A percentile compares a stretch with the other conserved stretches of the same genome.
Conservation (phyloP, 1,140 invertebrate genomes). For the Apis cerana region DNA sequence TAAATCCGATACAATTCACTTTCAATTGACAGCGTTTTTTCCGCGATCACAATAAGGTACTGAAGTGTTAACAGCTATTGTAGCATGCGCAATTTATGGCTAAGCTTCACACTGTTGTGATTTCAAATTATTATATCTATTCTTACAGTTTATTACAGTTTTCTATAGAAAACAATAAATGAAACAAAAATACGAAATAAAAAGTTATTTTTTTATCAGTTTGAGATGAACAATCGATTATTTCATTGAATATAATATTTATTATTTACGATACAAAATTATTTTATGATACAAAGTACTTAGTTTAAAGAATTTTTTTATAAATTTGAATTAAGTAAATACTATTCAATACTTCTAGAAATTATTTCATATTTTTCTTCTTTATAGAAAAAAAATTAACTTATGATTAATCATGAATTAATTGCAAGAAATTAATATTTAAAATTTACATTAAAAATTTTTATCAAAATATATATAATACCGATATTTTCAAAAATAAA, state of each 20-base stretch:
- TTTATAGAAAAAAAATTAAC: not conserved
- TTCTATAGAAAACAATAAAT: not conserved
- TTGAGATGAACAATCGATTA: not conserved
- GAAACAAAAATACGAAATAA: not conserved
- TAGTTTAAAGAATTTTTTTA: not conserved
- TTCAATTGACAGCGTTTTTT: conserved; percentile 60
- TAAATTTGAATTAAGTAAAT: not conserved
- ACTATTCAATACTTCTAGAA: not conserved
- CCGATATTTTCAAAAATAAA: too few species aligned
- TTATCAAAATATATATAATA: too few species aligned
- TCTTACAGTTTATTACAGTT: conserved; percentile 50
- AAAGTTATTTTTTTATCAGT: not conserved
- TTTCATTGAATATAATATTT: not conserved
- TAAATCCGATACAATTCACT: conserved; percentile 48
- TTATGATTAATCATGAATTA: too few species aligned
- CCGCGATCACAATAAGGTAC: conserved; percentile 56
- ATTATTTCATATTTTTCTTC: not conserved
- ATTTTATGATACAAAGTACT: not conserved
- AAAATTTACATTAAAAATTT: too few species aligned
- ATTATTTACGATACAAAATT: too few species aligned
- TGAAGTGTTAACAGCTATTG: conserved; percentile 60
- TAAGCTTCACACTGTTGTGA: conserved; percentile 36
- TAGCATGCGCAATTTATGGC: conserved; percentile 57
- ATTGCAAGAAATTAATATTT: too few species aligned
- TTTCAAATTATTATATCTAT: conserved; percentile 60